Evolutionary conservation across 2,888 invertebrate species (phyloP).

Genomic region (Noctua comes): DNA sequence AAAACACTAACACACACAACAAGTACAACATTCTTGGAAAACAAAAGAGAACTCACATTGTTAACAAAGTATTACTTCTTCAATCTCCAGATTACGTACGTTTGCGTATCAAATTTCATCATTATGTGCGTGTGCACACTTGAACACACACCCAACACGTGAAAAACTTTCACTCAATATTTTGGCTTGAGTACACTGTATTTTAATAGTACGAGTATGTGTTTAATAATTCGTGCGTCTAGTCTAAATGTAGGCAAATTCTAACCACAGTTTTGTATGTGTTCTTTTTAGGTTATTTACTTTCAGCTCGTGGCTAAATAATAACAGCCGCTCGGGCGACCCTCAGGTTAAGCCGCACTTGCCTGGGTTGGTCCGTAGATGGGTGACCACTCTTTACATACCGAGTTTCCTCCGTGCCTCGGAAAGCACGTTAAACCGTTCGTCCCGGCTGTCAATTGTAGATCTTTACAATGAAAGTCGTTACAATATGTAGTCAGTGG

Average conservation of each 20-base stretch:
- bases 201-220: constrained; percentile 32
- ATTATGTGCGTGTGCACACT: constrained; percentile 45
- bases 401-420: no score
- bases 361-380: no score
- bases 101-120: constrained; percentile 45
- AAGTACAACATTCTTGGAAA: constrained; percentile 24
- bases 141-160: not conserved
- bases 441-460: no score
- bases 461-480: no score
- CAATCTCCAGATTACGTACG: constrained; percentile 38
- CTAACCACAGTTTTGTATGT: not conserved
- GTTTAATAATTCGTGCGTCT: not conserved
- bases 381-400: no score
- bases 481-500: no score
- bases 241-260: constrained; percentile 18
- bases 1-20: constrained; percentile 18
- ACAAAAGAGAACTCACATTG: constrained; percentile 41
- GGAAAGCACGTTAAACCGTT: no score
- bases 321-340: no score
- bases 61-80: constrained; percentile 52
- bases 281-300: not conserved
- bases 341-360: no score
- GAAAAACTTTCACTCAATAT: constrained; percentile 43
- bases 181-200: constrained; percentile 26
- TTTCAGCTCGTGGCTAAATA: not conserved